These are phyloP conservation scores for Temnothorax nylanderi DNA, from an alignment of 1,140 invertebrate species.

Conservation along the genomic window DNA sequence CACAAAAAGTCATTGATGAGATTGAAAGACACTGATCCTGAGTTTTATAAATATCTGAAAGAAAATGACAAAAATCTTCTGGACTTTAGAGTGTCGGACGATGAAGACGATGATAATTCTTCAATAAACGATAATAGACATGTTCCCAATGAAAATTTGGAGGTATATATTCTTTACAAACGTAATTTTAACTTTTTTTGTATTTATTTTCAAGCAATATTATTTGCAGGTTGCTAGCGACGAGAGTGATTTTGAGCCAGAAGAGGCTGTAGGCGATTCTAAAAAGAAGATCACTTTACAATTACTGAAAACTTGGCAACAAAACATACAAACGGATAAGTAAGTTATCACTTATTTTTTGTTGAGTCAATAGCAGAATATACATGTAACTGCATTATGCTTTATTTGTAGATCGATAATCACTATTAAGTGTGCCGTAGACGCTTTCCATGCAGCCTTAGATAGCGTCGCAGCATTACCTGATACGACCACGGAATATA, in stretches of 20 bases:
- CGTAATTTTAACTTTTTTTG: not conserved
- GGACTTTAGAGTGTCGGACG: slow-evolving; percentile 90
- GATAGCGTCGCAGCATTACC: slow-evolving; percentile 87
- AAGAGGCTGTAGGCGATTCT: slow-evolving; percentile 72
- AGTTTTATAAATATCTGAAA: slow-evolving; percentile 92
- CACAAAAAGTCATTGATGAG: slow-evolving; percentile 90
- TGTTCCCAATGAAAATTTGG: slow-evolving; percentile 73
- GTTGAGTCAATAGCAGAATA: slow-evolving; percentile 6
- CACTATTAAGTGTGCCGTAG: slow-evolving; percentile 87
- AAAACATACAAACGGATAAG: slow-evolving; percentile 89
- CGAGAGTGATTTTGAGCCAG: slow-evolving; percentile 91
- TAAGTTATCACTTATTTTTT: slow-evolving; percentile 82
- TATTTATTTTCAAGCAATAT: not conserved
- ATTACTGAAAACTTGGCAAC: slow-evolving; percentile 88
- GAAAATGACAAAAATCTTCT: slow-evolving; percentile 92
- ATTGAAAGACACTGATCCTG: slow-evolving; percentile 93
- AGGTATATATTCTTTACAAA: slow-evolving; percentile 69
- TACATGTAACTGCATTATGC: not conserved
- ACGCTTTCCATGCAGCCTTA: slow-evolving; percentile 90
- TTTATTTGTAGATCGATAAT: slow-evolving; percentile 76
- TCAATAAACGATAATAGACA: slow-evolving; percentile 69
- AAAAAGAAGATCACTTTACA: slow-evolving; percentile 86
- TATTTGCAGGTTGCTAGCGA: slow-evolving; percentile 91
- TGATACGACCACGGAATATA: slow-evolving; percentile 85
- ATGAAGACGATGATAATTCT: slow-evolving; percentile 76